A percentile compares a stretch with the other conserved stretches of the same genome.
phyloP scores from a whole-genome alignment of 2,888 invertebrate species.

The Macrophya annulata region DNA sequence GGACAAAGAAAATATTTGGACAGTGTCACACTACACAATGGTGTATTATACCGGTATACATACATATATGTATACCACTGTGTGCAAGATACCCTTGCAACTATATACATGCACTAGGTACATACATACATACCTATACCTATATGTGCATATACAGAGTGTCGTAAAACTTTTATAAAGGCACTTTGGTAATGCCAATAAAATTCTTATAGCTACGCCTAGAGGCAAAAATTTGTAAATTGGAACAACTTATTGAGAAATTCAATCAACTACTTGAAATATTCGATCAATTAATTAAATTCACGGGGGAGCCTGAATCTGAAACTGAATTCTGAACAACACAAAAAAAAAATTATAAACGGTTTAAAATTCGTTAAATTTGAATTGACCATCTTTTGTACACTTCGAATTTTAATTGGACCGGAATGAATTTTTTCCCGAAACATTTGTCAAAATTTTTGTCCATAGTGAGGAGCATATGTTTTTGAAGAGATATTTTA shows the following conservation, averaged over 20 bases:
- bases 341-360: background rate
- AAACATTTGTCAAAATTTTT: background rate
- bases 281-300: background rate
- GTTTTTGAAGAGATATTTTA: slow-evolving; percentile 12
- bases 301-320: background rate
- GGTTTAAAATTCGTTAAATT: background rate
- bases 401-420: background rate
- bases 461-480: background rate
- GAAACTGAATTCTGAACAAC: background rate
- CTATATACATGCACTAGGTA: no score
- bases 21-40: slow-evolving; percentile 77
- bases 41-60: slow-evolving; percentile 53
- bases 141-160: background rate
- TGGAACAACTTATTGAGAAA: slow-evolving; percentile 8
- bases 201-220: background rate
- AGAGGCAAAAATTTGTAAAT: background rate
- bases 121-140: slow-evolving; percentile 7
- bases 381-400: background rate
- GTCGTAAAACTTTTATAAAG: slow-evolving; percentile 27
- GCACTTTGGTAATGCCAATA: slow-evolving; percentile 35
- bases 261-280: background rate
- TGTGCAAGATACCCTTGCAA: slow-evolving; percentile 1
- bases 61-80: slow-evolving; percentile 29
- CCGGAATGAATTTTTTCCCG: background rate
- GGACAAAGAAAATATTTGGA: slow-evolving; percentile 79